A percentile compares a stretch with the other conserved stretches of the same genome.
phyloP scores from a whole-genome alignment of 1,140 invertebrate species.

The Nylanderia fulva region DNA sequence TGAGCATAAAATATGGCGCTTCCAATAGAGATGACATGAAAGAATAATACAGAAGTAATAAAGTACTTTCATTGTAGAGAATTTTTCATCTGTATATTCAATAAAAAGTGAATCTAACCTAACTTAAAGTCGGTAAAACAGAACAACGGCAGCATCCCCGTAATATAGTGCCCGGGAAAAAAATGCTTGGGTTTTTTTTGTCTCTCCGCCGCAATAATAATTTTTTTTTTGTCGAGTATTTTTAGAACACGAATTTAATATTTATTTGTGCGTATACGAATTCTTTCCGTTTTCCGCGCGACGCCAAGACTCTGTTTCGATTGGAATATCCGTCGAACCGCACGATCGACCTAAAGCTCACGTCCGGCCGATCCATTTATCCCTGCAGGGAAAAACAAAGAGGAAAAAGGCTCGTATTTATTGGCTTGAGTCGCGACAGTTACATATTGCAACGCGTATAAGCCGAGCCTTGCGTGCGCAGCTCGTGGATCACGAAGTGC shows the following conservation, averaged over 20 bases:
- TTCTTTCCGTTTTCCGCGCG: constrained; percentile 16
- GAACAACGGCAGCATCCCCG: too few species aligned
- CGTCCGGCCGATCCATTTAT: constrained; percentile 74
- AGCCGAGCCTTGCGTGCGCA: constrained; percentile 38
- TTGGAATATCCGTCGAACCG: constrained; percentile 59
- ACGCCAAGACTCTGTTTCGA: constrained; percentile 50
- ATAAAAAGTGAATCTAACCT: too few species aligned
- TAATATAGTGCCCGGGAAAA: too few species aligned
- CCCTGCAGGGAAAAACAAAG: constrained; percentile 62
- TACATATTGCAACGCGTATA: constrained; percentile 76
- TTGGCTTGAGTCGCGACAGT: constrained; percentile 75
- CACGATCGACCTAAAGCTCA: constrained; percentile 59
- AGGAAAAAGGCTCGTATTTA: constrained; percentile 71
- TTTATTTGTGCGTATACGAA: neutral
- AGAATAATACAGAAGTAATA: too few species aligned
- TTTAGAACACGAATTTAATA: neutral
- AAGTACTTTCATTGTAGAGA: too few species aligned
- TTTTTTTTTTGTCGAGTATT: neutral
- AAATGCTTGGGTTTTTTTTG: neutral
- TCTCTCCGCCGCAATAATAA: neutral
- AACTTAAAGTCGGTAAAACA: too few species aligned
- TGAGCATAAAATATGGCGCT: too few species aligned
- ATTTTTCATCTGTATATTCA: too few species aligned
- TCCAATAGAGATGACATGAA: too few species aligned
- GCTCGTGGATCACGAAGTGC: constrained; percentile 68